phyloP scores from a whole-genome alignment of 2,888 invertebrate genomes.

The Sthenelais limicola region DNA sequence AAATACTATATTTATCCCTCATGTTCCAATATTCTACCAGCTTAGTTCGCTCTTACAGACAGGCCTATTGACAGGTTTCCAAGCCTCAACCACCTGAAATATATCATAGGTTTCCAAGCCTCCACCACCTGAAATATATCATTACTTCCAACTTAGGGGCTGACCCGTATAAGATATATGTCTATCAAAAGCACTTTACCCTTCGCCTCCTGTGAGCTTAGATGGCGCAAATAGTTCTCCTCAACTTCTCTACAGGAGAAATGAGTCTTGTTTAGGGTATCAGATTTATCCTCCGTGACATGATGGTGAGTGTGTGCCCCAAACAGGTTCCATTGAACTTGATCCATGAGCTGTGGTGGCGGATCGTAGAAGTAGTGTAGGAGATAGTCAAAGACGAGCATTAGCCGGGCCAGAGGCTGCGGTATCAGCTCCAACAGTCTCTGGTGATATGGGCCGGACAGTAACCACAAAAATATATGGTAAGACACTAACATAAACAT shows the following conservation, averaged over 20 bases:
- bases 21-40: too few species aligned
- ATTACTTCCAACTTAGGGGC: too few species aligned
- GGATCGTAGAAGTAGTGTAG: conserved; percentile 97
- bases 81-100: too few species aligned
- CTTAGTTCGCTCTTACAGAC: too few species aligned
- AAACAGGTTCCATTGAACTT: conserved; percentile 83
- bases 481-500: not conserved
- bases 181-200: too few species aligned
- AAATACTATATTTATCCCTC: too few species aligned
- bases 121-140: too few species aligned
- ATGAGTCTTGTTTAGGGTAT: conserved; percentile 76
- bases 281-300: conserved; percentile 49
- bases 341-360: conserved; percentile 73
- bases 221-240: conserved; percentile 76
- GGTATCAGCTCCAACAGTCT: conserved; percentile 51
- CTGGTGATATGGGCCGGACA: conserved; percentile 14
- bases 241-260: conserved; percentile 84
- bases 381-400: conserved; percentile 92
- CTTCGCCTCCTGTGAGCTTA: conserved; percentile 44
- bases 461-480: conserved; percentile 7
- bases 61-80: too few species aligned
- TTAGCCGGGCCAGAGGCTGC: conserved; percentile 77
- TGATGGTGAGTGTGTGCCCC: conserved; percentile 49
- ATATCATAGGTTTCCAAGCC: too few species aligned
- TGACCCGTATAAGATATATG: too few species aligned